phyloP scores from a whole-genome alignment of 2,888 invertebrate species.

The Pandemis corylana region DNA sequence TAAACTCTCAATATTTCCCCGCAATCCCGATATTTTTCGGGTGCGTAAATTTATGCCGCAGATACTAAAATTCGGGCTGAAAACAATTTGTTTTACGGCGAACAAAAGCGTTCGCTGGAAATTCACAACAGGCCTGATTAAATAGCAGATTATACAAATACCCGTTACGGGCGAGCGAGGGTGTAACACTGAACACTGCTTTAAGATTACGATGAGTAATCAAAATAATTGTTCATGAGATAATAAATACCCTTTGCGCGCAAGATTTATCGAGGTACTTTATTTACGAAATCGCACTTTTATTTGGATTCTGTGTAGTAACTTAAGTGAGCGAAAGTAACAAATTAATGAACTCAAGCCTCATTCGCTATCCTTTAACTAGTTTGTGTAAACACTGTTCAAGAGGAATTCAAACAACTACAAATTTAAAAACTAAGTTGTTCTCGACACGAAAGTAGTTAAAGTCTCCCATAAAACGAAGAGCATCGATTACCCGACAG shows the following conservation, averaged over 20 bases:
- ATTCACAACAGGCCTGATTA: slow-evolving; percentile 44
- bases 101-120: slow-evolving; percentile 43
- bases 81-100: slow-evolving; percentile 44
- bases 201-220: slow-evolving; percentile 32
- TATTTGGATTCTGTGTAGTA: neutral
- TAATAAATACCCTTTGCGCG: slow-evolving; percentile 29
- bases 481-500: slow-evolving; percentile 48
- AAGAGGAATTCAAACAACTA: neutral
- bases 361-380: neutral
- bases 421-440: slow-evolving; percentile 12
- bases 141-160: slow-evolving; percentile 46
- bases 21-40: slow-evolving; percentile 30
- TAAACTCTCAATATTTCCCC: slow-evolving; percentile 29
- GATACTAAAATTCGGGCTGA: slow-evolving; percentile 43
- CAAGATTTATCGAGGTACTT: slow-evolving; percentile 19
- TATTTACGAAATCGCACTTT: slow-evolving; percentile 14
- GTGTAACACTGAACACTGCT: slow-evolving; percentile 33
- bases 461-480: slow-evolving; percentile 31
- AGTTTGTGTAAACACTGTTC: neutral
- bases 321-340: neutral
- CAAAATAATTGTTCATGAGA: slow-evolving; percentile 35
- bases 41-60: slow-evolving; percentile 40
- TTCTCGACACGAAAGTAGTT: slow-evolving; percentile 15
- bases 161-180: slow-evolving; percentile 18
- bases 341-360: neutral